These are phyloP conservation scores for Thomomys bottae DNA, from an alignment of 2,113 vertebrate genomes.

Conservation along the genomic window DNA sequence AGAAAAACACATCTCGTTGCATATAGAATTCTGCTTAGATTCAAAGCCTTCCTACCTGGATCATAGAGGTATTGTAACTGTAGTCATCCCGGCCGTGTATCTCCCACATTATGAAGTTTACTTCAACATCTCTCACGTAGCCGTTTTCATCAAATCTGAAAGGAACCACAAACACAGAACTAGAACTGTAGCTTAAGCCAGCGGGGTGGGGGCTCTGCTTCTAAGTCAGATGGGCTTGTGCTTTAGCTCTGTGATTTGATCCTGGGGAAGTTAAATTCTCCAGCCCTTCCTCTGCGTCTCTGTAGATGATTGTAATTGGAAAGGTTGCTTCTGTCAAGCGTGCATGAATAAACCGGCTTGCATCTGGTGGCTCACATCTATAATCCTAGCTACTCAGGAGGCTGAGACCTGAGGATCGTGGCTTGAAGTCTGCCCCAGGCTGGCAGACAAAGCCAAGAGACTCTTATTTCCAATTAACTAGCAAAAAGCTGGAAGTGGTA, in stretches of 20 bases:
- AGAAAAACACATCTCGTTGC: neutral
- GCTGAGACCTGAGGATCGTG: too few species aligned
- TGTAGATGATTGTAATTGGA: neutral
- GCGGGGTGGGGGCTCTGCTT: neutral
- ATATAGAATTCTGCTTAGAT: neutral
- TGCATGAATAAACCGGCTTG: too few species aligned
- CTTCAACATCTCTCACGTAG: slow-evolving; percentile 37
- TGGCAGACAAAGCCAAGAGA: too few species aligned
- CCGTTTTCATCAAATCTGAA: slow-evolving; percentile 56
- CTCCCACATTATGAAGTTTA: slow-evolving; percentile 81
- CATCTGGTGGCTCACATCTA: too few species aligned
- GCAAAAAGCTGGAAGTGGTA: too few species aligned
- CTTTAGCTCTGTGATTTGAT: neutral
- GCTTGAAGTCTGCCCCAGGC: too few species aligned
- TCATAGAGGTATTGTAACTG: slow-evolving; percentile 72
- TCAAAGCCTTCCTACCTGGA: slow-evolving; percentile 43
- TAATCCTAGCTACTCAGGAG: too few species aligned
- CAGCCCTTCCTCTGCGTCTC: neutral
- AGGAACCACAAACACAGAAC: neutral
- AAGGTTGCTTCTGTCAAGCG: neutral
- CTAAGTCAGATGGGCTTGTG: neutral
- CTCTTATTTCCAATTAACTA: too few species aligned
- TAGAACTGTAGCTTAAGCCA: neutral
- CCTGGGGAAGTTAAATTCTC: neutral
- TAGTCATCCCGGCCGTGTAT: slow-evolving; percentile 76